Percentiles rank a stretch among this genome's conserved stretches.
phyloP scores from a whole-genome alignment of 2,113 vertebrate species.

The Phainopepla nitens region DNA sequence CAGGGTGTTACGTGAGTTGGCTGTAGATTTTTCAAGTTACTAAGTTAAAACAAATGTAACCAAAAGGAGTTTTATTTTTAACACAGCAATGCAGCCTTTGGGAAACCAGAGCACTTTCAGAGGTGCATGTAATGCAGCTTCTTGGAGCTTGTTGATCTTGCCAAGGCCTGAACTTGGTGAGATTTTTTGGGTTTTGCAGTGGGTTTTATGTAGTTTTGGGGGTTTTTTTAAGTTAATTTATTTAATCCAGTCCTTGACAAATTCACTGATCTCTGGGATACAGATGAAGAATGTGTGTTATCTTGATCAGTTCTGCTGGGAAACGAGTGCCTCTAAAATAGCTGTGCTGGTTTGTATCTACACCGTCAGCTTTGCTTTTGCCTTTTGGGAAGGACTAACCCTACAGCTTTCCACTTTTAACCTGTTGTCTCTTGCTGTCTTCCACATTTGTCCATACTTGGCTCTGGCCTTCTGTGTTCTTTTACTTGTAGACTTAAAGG shows the following conservation, averaged over 20 bases:
- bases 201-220: background rate
- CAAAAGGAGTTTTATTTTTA: background rate
- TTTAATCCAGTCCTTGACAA: background rate
- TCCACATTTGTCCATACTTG: background rate
- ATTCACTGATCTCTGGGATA: background rate
- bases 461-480: background rate
- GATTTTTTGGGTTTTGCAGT: background rate
- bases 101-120: background rate
- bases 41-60: background rate
- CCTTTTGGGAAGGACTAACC: background rate
- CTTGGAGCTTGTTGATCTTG: background rate
- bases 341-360: background rate
- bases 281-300: background rate
- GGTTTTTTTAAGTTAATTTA: accelerated
- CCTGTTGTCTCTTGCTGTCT: background rate
- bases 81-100: background rate
- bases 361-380: background rate
- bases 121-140: background rate
- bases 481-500: background rate
- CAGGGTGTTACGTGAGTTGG: accelerated
- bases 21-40: background rate
- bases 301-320: background rate
- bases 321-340: background rate
- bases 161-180: background rate
- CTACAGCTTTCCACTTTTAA: background rate